A percentile compares a stretch with the other conserved stretches of the same genome.
Conservation (phyloP, 37 sponge, comb jelly and placozoan genomes). For the Dysidea cf. avara region DNA sequence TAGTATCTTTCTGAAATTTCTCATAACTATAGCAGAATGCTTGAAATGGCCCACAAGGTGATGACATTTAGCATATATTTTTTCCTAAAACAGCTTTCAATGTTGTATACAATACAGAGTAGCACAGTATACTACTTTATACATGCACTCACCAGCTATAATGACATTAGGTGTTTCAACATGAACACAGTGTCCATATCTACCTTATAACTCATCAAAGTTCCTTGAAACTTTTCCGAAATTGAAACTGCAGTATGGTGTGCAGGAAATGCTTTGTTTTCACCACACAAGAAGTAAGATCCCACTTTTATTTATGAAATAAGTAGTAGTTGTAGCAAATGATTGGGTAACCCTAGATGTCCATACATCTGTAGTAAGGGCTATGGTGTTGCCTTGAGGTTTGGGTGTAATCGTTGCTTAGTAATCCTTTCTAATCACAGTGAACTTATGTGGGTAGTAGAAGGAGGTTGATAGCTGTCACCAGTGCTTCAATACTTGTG, state of each 20-base stretch:
- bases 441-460: not conserved
- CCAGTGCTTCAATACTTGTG: no score
- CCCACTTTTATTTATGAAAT: not conserved
- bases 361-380: slow-evolving; percentile 9
- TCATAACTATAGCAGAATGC: not conserved
- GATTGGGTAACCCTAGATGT: not conserved
- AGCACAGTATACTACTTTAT: no score
- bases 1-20: not conserved
- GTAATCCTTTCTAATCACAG: not conserved
- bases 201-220: not conserved
- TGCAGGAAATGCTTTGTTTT: slow-evolving; percentile 4
- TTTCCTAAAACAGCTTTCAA: no score
- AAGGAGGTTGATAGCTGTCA: not conserved
- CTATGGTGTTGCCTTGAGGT: not conserved
- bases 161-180: not conserved
- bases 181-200: not conserved
- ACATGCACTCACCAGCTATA: slow-evolving; percentile 4
- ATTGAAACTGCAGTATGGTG: not conserved
- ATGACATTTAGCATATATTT: not conserved
- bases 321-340: not conserved
- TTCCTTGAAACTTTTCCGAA: not conserved
- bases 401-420: not conserved
- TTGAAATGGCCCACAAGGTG: no score
- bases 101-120: no score
- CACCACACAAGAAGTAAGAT: slow-evolving; percentile 1